These are phyloP conservation scores for Heliconius aoede DNA, from an alignment of 2,888 invertebrate genomes.

Conservation along the genomic window DNA sequence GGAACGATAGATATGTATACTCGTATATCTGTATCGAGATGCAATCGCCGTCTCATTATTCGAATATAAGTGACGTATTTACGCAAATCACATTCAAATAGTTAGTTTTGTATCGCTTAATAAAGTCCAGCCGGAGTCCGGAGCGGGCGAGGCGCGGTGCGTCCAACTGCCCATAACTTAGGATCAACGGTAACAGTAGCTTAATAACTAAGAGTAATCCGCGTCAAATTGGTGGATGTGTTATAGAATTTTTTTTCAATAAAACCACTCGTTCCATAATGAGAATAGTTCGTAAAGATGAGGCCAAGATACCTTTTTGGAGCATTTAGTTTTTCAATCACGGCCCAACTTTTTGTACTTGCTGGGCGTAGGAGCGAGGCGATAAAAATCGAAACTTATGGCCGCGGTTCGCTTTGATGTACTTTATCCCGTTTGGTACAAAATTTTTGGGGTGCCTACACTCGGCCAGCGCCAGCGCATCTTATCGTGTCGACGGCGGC, in stretches of 20 bases:
- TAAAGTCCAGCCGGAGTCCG: slow-evolving; percentile 44
- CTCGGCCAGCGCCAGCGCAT: slow-evolving; percentile 11
- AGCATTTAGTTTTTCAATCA: slow-evolving; percentile 78
- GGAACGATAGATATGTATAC: slow-evolving; percentile 40
- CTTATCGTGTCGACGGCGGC: slow-evolving; percentile 25
- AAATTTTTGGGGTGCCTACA: slow-evolving; percentile 52
- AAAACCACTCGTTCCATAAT: slow-evolving; percentile 62
- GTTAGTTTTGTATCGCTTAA: slow-evolving; percentile 52
- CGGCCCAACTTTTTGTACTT: slow-evolving; percentile 71
- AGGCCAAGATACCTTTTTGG: slow-evolving; percentile 61
- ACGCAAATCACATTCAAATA: slow-evolving; percentile 69
- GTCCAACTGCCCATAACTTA: slow-evolving; percentile 70
- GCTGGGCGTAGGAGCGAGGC: slow-evolving; percentile 62
- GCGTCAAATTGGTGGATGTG: slow-evolving; percentile 73
- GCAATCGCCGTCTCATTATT: slow-evolving; percentile 47
- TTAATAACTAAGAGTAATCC: slow-evolving; percentile 74
- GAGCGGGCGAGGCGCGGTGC: background rate
- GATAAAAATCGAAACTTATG: slow-evolving; percentile 80
- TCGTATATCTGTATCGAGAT: slow-evolving; percentile 39
- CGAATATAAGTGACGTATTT: slow-evolving; percentile 57
- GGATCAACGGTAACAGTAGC: slow-evolving; percentile 77
- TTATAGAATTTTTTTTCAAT: slow-evolving; percentile 68
- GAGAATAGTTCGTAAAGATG: slow-evolving; percentile 52
- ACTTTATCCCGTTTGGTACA: slow-evolving; percentile 66
- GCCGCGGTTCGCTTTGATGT: slow-evolving; percentile 75